Evolutionary conservation across 23 tunicate genomes (phyloP), one percentile per base, ranked within the genome.

Genomic region (Oikopleura vanhoeffeni): DNA sequence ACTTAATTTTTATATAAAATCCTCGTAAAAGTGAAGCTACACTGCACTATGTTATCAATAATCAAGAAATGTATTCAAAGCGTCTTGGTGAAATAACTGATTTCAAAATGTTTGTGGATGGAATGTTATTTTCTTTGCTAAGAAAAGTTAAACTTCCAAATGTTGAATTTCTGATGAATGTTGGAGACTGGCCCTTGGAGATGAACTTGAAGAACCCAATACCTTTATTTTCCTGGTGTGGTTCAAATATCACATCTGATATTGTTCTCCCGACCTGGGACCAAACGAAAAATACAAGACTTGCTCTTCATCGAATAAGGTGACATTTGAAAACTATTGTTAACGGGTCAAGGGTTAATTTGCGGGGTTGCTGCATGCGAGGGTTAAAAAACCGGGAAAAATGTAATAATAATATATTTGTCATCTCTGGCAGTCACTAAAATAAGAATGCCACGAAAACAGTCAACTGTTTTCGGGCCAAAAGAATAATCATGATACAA

Each of bases 151-250:
- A 85, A 41, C 88, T 90, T n/a, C 99, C 99, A 1, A 96, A 95
- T 76, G 39, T 95, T 41, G 96, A 91, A 84, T 91, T 95, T 84
- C 85, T 89, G 36, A 85, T 89, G 82, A 95, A 95, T 86, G 87
- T 95, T 0, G 99, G 99, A 0, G 99, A 95, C 41, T 95, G 99
- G 99, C 99, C 99, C 3, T 76, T 95, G 58, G 96, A 88, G 41
- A 83, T 83, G 40, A 86, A 76, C 27, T 38, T 83, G 39, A 85
- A 85, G 39, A 82, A 94, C 41, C 91, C 95, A 33, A 84, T 88
- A 0, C 99, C 99, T 34, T 86, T 95, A 35, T 76, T 95, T 57
- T 90, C 96, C 35, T 95, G 99, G 99, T 95, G 99, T 84, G 99
- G 99, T 18, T 90, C 96, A 0, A 84, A 90, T 8, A 40, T 41